Evolutionary conservation across 2,797 vertebrate genomes (phyloP).

Genomic region (Periparus ater): DNA sequence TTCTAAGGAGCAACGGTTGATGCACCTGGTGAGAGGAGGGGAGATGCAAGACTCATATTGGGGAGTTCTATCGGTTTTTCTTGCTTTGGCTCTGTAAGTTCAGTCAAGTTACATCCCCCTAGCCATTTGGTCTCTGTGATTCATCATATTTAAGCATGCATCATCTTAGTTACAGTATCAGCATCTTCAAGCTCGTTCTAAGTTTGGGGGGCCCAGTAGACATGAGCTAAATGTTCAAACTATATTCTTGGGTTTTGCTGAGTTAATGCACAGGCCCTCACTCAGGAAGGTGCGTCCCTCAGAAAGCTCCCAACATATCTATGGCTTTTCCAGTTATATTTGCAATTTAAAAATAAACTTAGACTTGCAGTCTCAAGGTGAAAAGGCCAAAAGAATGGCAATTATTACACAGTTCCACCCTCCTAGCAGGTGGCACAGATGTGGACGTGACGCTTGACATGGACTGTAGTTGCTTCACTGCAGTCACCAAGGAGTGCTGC

Average conservation of each 20-base stretch:
- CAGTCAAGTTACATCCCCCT: not conserved
- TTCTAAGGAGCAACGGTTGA: not conserved
- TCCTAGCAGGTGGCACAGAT: not conserved
- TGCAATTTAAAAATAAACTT: not conserved
- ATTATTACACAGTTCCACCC: not conserved
- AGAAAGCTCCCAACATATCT: not conserved
- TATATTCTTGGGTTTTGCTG: not conserved
- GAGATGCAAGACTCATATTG: not conserved
- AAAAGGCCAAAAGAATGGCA: not conserved
- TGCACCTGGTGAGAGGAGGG: not conserved
- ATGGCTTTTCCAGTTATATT: not conserved
- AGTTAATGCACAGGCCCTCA: not conserved
- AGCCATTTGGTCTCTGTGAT: not conserved
- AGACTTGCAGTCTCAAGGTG: not conserved
- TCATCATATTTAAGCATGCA: not conserved
- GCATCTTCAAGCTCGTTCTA: not conserved
- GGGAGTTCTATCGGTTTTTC: not conserved
- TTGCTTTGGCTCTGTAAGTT: not conserved
- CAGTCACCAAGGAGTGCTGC: not conserved
- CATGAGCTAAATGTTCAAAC: not conserved
- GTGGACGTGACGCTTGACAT: not conserved
- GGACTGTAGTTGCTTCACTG: not conserved
- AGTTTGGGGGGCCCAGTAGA: not conserved
- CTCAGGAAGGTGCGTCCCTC: not conserved
- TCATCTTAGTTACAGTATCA: not conserved